A percentile compares a stretch with the other conserved stretches of the same genome.
Evolutionary conservation across 2,888 invertebrate genomes (phyloP).

Genomic region (Chydorus sphaericus): DNA sequence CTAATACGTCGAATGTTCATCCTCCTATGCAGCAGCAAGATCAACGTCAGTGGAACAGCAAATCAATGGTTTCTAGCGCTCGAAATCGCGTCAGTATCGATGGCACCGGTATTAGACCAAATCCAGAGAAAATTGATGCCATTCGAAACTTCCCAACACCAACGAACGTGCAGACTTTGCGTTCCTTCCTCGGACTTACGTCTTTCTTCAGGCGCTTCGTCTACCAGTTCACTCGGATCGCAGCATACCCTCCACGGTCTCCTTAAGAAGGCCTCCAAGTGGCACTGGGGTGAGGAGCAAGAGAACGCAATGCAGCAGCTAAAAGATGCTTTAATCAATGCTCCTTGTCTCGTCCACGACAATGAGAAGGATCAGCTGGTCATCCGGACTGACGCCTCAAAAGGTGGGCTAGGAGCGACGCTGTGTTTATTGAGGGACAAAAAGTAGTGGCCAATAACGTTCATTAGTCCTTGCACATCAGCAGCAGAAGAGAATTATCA

Average conservation of each 20-base stretch:
- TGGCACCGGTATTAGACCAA: no score
- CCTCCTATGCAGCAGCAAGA: no score
- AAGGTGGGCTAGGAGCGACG: not conserved
- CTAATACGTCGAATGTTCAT: no score
- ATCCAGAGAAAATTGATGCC: no score
- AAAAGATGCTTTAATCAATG: not conserved
- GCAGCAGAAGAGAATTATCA: slow-evolving; percentile 19
- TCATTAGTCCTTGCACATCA: slow-evolving; percentile 11
- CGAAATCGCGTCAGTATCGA: no score
- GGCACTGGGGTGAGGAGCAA: not conserved
- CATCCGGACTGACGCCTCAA: not conserved
- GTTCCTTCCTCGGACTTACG: not conserved
- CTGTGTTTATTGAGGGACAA: not conserved
- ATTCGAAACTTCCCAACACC: not conserved
- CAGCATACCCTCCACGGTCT: not conserved
- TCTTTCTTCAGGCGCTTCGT: not conserved
- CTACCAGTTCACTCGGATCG: not conserved
- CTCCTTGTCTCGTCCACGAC: not conserved
- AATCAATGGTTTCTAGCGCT: no score
- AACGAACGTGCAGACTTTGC: not conserved
- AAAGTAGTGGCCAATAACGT: not conserved
- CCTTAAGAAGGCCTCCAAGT: not conserved
- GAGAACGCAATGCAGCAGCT: not conserved
- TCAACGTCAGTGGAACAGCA: no score
- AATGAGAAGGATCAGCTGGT: not conserved